Base-by-base conservation (phyloP, 1,140 invertebrate species). In the Stenopsyche tienmushanensis region DNA sequence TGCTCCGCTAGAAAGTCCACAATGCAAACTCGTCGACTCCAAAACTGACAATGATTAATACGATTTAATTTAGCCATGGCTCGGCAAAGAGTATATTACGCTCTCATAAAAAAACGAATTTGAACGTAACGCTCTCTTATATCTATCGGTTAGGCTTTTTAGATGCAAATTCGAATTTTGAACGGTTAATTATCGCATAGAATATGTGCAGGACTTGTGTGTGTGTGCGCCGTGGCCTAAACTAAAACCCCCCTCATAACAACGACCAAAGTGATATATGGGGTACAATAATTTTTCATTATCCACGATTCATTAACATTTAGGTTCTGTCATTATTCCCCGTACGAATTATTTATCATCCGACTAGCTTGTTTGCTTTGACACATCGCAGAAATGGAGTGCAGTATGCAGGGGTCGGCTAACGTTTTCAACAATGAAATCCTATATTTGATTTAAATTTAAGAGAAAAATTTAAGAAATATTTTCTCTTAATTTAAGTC, bases 221-320 rank as follows among this genome's bases (percentile, higher is more conserved):
- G 5, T 47, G 44, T 13, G 29, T 34, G 29, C 29, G 29, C 29
- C 29, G 13, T 17, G 15, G 45, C n/a, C 45, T 47, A 5, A n/a
- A n/a, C 7, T 13, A 21, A 9, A 9, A 29, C 13, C 25, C 15
- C 29, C 23, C 60, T 47, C 34, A 23, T 20, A 18, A 7, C 20
- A 25, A 23, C 50, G 24, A 41, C 34, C 45, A 57, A 57, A 41
- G 62, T 71, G 69, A 71, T 71, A 64, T 71, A 71, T 65, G 53
- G 55, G 25, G 26, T 29, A 67, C 66, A 71, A 71, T 71, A 71
- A 71, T 71, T 71, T 71, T 71, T 71, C 69, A 71, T 71, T 71
- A 71, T 71, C 69, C 69, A 71, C 69, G 69, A 67, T 71, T 71
- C 69, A 71, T 71, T 71, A 71, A 71, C 69, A 66, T 71, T 71